Evolutionary conservation across 30 jellyfish, hydroid and myxozoan genomes (phyloP), one percentile per base, ranked within the genome.

Genomic region (Cassiopea xamachana): DNA sequence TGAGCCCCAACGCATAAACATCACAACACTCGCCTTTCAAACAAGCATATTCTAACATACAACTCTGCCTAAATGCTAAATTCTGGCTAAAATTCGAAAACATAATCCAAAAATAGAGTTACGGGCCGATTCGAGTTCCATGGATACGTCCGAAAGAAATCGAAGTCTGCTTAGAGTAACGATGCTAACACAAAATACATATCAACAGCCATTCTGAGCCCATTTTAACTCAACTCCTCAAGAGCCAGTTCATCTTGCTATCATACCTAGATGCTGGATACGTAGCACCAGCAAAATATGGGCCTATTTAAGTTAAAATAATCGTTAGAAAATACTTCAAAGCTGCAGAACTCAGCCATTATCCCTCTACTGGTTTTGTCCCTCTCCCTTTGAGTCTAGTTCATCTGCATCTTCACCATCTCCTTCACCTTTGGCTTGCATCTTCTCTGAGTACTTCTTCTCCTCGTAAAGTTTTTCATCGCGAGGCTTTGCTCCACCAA

Each of bases 401-500:
- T 84, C 79, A 58, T 77, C 87, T 27, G 87, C 90, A 47, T 67
- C 88, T 1, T 79, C 85, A 9, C 79, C 93, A 13, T 67, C 83
- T 48, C 16, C 87, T 17, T 92, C 90, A 13, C 49, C 19, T 74
- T 80, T 92, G 79, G 73, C 98, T 83, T 79, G 80, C 90, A 55
- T 71, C 75, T 92, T 92, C 83, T 90, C 97, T 15, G 89, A 43
- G 18, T 90, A 75, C 6, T 46, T 68, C 89, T 87, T 86, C 70
- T 86, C 92, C 69, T 92, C 98, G 88, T 92, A 92, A 17, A 79
- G 69, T 81, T 86, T 94, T 83, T 96, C 99, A 79, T 96, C 99
- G 9, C 99, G 96, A 1, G 99, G 99, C 80, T 84, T 96, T 64
- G 98, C 99, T 1, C 98, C 99, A 80, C 99, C 99, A 73, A 96